Base-by-base conservation (phyloP, 2,113 vertebrate species). In the Sylvietta virens region DNA sequence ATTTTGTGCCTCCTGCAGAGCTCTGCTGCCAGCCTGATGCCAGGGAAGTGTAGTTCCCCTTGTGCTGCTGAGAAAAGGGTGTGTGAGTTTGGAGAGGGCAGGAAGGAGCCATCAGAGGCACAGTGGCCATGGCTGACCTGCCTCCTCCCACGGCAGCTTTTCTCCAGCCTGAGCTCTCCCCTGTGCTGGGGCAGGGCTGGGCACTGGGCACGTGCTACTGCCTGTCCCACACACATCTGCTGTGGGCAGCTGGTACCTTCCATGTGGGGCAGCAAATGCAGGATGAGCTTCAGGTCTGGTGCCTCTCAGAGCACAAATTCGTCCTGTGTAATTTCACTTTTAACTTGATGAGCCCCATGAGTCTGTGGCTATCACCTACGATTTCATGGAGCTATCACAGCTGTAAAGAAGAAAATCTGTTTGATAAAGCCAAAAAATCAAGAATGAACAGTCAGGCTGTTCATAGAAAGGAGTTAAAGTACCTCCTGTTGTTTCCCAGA, bases 231-330 rank as follows among this genome's bases (percentile, higher is more conserved):
- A 42, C 30, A 19, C 39, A 5, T 3, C 50, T n/a, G 21, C 31
- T 6, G 0, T 0, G 14, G 13, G 1, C 8, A 10, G 20, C 48
- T 15, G 71, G 8, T 28, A 19, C 4, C 48, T 33, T 28, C 69
- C 57, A 7, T 0, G 1, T 13, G 70, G 44, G 17, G 26, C 84
- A 50, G 58, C 54, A 4, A 5, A 33, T 1, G 0, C 20, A 14
- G 65, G 15, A 17, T 3, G 30, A 11, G 50, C 33, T 13, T 6
- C 4, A 6, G 48, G 2, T 19, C 44, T 3, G 35, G 39, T 44
- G 40, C 37, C 83, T 61, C n/a, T 30, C 27, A 3, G 53, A 16
- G 40, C 54, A 33, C 66, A 47, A 2, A 51, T 33, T 9, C 0
- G 0, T 33, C 27, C 39, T 18, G 35, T 45, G 23, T 65, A 4